Evolutionary conservation across 2,888 invertebrate genomes (phyloP), one percentile per base, ranked within the genome.

Genomic region (Erynnis tages): DNA sequence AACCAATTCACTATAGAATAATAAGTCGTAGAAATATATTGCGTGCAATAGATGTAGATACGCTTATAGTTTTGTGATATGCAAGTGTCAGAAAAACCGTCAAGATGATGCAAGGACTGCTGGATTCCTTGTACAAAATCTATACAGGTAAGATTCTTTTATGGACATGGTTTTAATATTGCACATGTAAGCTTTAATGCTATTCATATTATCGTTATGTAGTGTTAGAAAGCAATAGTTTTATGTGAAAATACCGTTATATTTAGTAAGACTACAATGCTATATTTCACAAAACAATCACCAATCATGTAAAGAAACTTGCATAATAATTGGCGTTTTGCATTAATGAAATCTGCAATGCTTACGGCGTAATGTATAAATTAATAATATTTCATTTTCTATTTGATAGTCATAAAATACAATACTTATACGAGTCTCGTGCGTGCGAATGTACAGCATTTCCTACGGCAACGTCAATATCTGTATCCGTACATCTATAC

Each of bases 41-140:
- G 27, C 44, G 66, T 30, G 21, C 23, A 25, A 17, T 44, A 37
- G 14, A 30, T 53, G 23, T 45, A 53, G 45, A 30, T 53, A 25
- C 8, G 66, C 70, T 68, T 66, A 67, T 66, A 63, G 62, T 68
- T 66, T 62, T 67, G 54, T 65, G 62, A 66, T 62, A 66, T 69
- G 62, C n/a, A 57, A 71, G 73, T 73, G 73, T 57, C 55, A 59
- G 59, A 63, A 59, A 71, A 67, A 65, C 60, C 58, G 61, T 60
- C 75, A 89, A 82, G 65, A 89, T 88, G 88, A 88, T 89, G 88
- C 88, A 89, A 74, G 89, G 88, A 69, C 73, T 89, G 61, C 66
- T 89, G 73, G 88, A 85, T 50, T 88, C 89, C 52, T 76, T 88
- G 53, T 82, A 80, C 73, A 87, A 75, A 71, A 89, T 89, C 67